Conservation (phyloP, 92 coral and sea anemone genomes). For the Virgularia gustaviana region DNA sequence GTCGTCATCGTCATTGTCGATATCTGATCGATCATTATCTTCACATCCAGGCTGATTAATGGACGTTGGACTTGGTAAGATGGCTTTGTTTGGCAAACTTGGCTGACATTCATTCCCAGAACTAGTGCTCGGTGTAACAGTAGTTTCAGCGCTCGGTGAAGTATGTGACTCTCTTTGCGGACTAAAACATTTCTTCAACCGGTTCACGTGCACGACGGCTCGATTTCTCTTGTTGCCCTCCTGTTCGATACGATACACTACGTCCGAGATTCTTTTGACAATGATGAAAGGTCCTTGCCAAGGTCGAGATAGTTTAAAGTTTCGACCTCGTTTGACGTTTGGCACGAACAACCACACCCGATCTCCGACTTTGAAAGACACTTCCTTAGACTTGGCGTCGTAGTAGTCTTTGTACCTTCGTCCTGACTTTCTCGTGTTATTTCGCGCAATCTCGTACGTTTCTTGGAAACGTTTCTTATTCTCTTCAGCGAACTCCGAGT, state of each 20-base stretch:
- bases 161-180: too few relatives aligned
- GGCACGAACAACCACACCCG: neutral
- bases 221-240: neutral
- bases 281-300: conserved; percentile 7
- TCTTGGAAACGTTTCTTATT: neutral
- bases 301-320: conserved; percentile 2
- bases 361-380: neutral
- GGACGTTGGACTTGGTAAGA: too few relatives aligned
- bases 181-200: neutral
- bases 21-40: too few relatives aligned
- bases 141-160: too few relatives aligned
- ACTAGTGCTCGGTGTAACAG: too few relatives aligned
- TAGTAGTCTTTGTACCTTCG: neutral
- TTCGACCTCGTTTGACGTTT: neutral
- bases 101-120: too few relatives aligned
- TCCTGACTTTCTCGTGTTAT: neutral
- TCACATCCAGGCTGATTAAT: too few relatives aligned
- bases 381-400: too few relatives aligned
- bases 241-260: neutral
- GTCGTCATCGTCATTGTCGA: too few relatives aligned
- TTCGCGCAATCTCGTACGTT: conserved; percentile 1
- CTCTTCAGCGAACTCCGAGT: neutral
- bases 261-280: neutral
- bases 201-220: neutral
- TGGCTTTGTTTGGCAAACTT: too few relatives aligned